These are phyloP conservation scores for Saccopteryx bilineata DNA, from an alignment of 2,113 vertebrate genomes.

Conservation along the genomic window DNA sequence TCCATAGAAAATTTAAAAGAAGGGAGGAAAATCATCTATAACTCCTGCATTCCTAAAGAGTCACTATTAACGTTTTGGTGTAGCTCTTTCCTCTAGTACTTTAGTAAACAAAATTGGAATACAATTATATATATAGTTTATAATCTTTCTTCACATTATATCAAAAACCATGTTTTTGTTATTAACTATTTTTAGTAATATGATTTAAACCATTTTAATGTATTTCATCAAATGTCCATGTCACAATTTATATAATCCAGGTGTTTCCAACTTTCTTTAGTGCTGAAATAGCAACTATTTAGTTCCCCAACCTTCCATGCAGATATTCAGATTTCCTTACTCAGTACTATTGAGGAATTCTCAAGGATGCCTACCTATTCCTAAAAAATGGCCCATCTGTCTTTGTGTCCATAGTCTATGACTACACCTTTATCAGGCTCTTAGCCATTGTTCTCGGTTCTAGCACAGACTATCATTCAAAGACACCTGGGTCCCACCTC, in stretches of 20 bases:
- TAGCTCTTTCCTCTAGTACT: neutral
- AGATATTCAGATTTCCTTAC: neutral
- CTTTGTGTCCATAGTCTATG: neutral
- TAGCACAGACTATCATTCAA: neutral
- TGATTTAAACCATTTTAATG: constrained; percentile 8
- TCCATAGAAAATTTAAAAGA: neutral
- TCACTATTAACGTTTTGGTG: neutral
- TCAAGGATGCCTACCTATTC: neutral
- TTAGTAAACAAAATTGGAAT: constrained; percentile 47
- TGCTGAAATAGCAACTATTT: neutral
- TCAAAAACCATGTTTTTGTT: neutral
- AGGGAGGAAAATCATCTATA: neutral
- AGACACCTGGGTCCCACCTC: neutral
- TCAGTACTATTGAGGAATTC: neutral
- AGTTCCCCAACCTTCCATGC: neutral
- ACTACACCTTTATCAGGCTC: neutral
- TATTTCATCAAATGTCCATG: neutral
- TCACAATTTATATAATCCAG: neutral
- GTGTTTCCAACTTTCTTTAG: neutral
- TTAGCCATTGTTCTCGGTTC: neutral
- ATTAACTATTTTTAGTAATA: neutral
- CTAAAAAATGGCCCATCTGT: neutral
- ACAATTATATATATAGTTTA: neutral
- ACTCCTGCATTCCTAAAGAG: neutral
- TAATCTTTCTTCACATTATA: constrained; percentile 35